These are phyloP conservation scores for Spatula versicolor DNA, from an alignment of 2,797 vertebrate genomes.

Conservation along the genomic window DNA sequence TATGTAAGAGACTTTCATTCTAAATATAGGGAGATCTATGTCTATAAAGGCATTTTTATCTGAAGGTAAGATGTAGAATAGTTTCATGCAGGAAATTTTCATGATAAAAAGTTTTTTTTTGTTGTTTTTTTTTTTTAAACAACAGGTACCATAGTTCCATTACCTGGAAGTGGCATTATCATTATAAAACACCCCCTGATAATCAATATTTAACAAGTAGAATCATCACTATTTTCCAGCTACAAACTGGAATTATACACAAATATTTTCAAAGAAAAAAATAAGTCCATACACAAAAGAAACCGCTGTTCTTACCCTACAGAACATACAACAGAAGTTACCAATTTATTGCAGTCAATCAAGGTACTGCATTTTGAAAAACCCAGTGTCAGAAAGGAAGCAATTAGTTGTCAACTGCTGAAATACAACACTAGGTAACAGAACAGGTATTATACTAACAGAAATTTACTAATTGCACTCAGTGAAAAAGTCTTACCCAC, in stretches of 20 bases:
- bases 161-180: background rate
- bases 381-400: background rate
- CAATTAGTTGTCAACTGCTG: background rate
- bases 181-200: background rate
- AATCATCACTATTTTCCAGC: background rate
- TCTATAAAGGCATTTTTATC: background rate
- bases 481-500: background rate
- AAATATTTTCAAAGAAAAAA: background rate
- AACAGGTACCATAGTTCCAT: background rate
- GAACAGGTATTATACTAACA: background rate
- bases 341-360: background rate
- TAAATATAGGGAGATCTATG: background rate
- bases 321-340: background rate
- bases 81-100: background rate
- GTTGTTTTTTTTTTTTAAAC: too few species aligned
- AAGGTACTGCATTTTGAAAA: background rate
- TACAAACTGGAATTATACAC: background rate
- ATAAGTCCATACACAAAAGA: background rate
- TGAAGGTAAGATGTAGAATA: background rate
- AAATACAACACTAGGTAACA: background rate
- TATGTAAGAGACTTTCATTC: background rate
- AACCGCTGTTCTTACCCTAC: accelerated
- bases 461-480: background rate
- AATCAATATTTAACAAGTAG: background rate
- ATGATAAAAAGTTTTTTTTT: background rate